These are phyloP conservation scores for Athripsodes cinereus DNA, from an alignment of 2,888 invertebrate genomes.

Conservation along the genomic window DNA sequence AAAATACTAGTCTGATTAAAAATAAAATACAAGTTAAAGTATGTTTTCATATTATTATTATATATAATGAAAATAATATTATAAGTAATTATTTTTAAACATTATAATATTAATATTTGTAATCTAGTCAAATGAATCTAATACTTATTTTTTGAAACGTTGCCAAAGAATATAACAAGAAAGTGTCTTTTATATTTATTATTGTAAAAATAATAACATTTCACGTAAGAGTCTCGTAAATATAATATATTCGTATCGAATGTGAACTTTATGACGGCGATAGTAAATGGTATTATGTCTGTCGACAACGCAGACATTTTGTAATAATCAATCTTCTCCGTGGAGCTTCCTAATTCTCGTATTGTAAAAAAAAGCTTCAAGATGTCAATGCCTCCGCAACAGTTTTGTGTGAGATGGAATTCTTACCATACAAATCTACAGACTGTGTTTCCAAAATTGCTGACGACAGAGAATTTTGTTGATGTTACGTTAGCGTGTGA, in stretches of 20 bases:
- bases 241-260: too few relatives aligned
- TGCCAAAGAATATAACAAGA: slow-evolving; percentile 1
- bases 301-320: too few relatives aligned
- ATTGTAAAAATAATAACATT: too few relatives aligned
- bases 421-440: slow-evolving; percentile 76
- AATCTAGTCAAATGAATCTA: neutral
- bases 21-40: too few relatives aligned
- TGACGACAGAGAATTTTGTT: slow-evolving; percentile 76
- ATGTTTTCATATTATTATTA: too few relatives aligned
- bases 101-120: neutral
- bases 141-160: slow-evolving; percentile 1
- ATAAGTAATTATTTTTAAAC: neutral
- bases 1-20: slow-evolving; percentile 2
- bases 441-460: slow-evolving; percentile 68
- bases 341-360: neutral
- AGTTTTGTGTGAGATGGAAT: slow-evolving; percentile 77
- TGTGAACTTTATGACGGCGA: too few relatives aligned
- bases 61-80: neutral
- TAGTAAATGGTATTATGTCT: too few relatives aligned
- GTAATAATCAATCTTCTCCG: neutral
- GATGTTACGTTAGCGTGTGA: slow-evolving; percentile 87
- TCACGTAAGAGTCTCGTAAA: too few relatives aligned
- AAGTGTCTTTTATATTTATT: neutral
- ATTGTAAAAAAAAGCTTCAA: slow-evolving; percentile 28
- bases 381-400: slow-evolving; percentile 53